A percentile compares a stretch with the other conserved stretches of the same genome.
phyloP scores from a whole-genome alignment of 2,113 vertebrate genomes.

The Alethe diademata region DNA sequence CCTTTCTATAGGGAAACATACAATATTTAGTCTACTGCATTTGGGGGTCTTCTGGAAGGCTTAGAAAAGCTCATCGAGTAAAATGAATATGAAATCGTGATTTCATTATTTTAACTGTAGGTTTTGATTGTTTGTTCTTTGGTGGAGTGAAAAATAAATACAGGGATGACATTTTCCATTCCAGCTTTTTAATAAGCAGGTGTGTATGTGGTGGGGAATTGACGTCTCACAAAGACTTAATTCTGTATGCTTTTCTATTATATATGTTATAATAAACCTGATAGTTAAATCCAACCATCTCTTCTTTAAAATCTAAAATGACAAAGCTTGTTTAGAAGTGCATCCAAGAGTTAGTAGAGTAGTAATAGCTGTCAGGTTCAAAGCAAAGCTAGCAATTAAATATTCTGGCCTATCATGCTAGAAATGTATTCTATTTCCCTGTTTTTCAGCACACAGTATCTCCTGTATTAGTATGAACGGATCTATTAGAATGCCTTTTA shows the following conservation, averaged over 20 bases:
- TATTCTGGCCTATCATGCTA: neutral
- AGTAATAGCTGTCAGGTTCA: constrained; percentile 11
- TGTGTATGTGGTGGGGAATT: neutral
- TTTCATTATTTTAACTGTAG: neutral
- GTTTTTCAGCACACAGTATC: neutral
- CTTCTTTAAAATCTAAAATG: neutral
- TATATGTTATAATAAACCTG: neutral
- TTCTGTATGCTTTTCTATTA: neutral
- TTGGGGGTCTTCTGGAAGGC: neutral
- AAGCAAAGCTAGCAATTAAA: constrained; percentile 19
- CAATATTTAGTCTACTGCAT: neutral
- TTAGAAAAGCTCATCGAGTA: neutral
- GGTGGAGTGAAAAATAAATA: neutral
- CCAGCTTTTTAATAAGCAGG: neutral
- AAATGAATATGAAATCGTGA: neutral
- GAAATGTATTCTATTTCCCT: neutral
- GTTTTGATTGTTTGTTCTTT: neutral
- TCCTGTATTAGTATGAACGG: neutral
- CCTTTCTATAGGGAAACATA: neutral
- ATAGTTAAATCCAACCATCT: neutral
- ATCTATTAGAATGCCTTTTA: constrained; percentile 8
- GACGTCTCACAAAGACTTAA: neutral
- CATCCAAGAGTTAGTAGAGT: neutral
- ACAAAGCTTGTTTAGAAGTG: neutral
- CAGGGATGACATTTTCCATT: neutral